phyloP scores from a whole-genome alignment of 2,797 vertebrate species.

The Cephalopachus bancanus region DNA sequence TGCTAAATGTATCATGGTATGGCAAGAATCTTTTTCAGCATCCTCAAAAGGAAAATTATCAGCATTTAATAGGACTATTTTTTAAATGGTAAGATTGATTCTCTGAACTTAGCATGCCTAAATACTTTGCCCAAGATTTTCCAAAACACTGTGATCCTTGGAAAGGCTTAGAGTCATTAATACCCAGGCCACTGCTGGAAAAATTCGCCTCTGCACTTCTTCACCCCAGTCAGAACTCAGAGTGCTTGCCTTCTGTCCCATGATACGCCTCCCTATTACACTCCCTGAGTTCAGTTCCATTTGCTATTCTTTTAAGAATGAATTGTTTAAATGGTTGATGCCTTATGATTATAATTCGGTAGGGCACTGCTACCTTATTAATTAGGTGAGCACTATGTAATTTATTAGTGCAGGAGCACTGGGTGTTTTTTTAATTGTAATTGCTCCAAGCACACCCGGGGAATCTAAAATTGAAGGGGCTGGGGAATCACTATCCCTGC shows the following conservation, averaged over 20 bases:
- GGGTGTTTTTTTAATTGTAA: constrained; percentile 83
- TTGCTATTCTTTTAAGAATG: constrained; percentile 60
- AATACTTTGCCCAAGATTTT: constrained; percentile 28
- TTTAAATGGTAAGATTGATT: constrained; percentile 6
- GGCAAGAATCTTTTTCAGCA: constrained; percentile 62
- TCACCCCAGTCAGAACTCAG: not conserved
- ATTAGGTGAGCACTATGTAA: constrained; percentile 78
- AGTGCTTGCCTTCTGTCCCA: not conserved
- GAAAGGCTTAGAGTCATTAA: constrained; percentile 54
- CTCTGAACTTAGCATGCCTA: constrained; percentile 9
- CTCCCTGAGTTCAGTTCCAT: constrained; percentile 50
- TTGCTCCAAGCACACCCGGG: constrained; percentile 71
- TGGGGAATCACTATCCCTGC: constrained; percentile 70
- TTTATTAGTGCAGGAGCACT: constrained; percentile 76
- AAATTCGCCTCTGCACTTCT: not conserved
- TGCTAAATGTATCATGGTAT: not conserved
- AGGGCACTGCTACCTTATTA: constrained; percentile 79
- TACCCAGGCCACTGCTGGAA: constrained; percentile 36
- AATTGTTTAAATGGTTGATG: constrained; percentile 69
- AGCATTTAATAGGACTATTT: constrained; percentile 9
- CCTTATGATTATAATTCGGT: constrained; percentile 74
- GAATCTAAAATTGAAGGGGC: constrained; percentile 76
- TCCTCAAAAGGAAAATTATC: constrained; percentile 64
- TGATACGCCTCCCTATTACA: not conserved
- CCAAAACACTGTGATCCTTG: constrained; percentile 52